A percentile compares a stretch with the other conserved stretches of the same genome.
These are phyloP conservation scores for Palythoa grandiflora DNA, from an alignment of 92 coral and sea anemone species.

Conservation along the genomic window DNA sequence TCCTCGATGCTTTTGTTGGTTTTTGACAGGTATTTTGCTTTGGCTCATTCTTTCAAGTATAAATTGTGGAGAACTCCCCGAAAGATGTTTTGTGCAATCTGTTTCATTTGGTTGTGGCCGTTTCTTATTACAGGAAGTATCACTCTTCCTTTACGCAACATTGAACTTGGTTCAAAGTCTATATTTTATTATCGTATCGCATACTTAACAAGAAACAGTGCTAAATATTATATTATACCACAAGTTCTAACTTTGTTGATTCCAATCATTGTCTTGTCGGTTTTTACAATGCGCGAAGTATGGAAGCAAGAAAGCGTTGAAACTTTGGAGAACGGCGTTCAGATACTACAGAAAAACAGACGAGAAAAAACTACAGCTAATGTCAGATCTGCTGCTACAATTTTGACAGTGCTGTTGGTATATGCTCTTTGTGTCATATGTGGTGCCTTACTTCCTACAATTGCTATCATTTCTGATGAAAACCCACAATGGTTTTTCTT, in stretches of 20 bases:
- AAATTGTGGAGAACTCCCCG: conserved; percentile 1
- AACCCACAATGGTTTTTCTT: not conserved
- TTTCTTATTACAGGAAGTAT: not conserved
- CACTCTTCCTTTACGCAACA: not conserved
- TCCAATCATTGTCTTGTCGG: not conserved
- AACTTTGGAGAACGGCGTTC: not conserved
- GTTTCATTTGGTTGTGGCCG: not conserved
- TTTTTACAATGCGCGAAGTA: not conserved
- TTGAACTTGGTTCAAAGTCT: not conserved
- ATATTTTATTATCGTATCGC: not conserved
- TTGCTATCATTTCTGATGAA: not conserved
- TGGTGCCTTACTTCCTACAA: not conserved
- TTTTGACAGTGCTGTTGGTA: not conserved
- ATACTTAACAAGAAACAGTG: too few relatives aligned
- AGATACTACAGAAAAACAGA: not conserved
- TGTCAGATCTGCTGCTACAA: not conserved
- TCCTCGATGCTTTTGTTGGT: not conserved
- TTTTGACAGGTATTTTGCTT: not conserved
- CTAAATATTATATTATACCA: not conserved
- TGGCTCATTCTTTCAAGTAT: not conserved
- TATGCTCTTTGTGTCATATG: not conserved
- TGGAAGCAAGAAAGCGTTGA: not conserved
- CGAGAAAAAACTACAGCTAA: not conserved
- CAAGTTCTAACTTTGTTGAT: not conserved
- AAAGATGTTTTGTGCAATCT: not conserved